Evolutionary conservation across 2,113 vertebrate species (phyloP).

Genomic region (Malurus cyaneus): DNA sequence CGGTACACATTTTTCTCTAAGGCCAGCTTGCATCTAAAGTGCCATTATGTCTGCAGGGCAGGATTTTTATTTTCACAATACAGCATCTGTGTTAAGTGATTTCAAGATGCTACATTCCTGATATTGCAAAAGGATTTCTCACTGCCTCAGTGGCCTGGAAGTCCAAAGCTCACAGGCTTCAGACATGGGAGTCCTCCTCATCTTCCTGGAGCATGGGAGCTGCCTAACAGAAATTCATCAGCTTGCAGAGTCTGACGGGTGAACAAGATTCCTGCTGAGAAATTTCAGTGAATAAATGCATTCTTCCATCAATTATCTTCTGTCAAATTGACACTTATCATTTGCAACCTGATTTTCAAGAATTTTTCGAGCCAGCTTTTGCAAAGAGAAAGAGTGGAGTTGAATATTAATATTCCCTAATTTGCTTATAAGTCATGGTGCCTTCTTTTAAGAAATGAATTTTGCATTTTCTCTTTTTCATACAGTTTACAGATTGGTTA

Average conservation of each 20-base stretch:
- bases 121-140: not conserved
- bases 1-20: not conserved
- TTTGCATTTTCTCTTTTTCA: not conserved
- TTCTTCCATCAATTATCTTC: not conserved
- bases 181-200: not conserved
- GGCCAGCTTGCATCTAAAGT: not conserved
- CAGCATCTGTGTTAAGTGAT: not conserved
- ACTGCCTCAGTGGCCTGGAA: not conserved
- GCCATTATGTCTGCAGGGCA: not conserved
- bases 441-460: not conserved
- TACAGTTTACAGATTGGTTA: not conserved
- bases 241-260: conserved; percentile 9
- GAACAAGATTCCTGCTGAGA: conserved; percentile 15
- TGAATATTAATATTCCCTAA: conserved; percentile 18
- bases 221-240: conserved; percentile 1
- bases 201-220: not conserved
- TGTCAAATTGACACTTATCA: not conserved
- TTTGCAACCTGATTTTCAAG: not conserved
- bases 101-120: not conserved
- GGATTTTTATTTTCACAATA: not conserved
- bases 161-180: not conserved
- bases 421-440: not conserved
- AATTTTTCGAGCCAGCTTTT: not conserved
- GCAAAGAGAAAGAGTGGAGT: not conserved
- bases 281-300: not conserved